Percentiles rank a stretch among this genome's conserved stretches.
Conservation (phyloP, 2,797 vertebrate genomes). For the Sorex maritimensis region DNA sequence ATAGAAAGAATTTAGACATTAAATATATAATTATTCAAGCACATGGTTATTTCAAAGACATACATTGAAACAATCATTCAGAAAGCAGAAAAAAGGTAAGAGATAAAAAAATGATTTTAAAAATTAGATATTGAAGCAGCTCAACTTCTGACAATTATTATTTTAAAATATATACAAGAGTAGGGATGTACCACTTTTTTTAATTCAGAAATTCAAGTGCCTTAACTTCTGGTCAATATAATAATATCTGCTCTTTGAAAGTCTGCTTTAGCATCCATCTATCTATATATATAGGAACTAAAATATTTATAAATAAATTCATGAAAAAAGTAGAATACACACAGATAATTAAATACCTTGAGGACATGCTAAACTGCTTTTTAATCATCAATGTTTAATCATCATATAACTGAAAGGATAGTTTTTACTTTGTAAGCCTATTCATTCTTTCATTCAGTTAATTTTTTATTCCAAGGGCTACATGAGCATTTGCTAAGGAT, state of each 20-base stretch:
- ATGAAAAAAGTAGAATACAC: constrained; percentile 3
- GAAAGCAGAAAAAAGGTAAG: background rate
- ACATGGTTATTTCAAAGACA: constrained; percentile 43
- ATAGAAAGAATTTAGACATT: background rate
- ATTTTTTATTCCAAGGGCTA: background rate
- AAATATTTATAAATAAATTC: constrained; percentile 14
- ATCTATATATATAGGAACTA: background rate
- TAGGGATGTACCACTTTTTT: background rate
- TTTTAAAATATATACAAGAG: background rate
- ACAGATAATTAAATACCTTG: background rate
- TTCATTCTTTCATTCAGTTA: constrained; percentile 33
- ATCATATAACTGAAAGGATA: background rate
- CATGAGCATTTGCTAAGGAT: background rate
- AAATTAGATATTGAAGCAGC: constrained; percentile 20
- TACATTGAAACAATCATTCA: constrained; percentile 12
- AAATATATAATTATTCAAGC: constrained; percentile 3
- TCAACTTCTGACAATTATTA: background rate
- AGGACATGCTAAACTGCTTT: background rate
- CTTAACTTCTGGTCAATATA: too few species aligned
- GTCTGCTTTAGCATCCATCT: background rate
- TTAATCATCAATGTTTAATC: constrained; percentile 21
- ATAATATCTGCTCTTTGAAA: background rate
- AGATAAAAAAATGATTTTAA: background rate
- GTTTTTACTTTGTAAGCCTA: constrained; percentile 31
- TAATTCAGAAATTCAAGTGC: too few species aligned